Base-by-base conservation (phyloP, 2,888 invertebrate genomes). In the Acrocyrtus sp. region DNA sequence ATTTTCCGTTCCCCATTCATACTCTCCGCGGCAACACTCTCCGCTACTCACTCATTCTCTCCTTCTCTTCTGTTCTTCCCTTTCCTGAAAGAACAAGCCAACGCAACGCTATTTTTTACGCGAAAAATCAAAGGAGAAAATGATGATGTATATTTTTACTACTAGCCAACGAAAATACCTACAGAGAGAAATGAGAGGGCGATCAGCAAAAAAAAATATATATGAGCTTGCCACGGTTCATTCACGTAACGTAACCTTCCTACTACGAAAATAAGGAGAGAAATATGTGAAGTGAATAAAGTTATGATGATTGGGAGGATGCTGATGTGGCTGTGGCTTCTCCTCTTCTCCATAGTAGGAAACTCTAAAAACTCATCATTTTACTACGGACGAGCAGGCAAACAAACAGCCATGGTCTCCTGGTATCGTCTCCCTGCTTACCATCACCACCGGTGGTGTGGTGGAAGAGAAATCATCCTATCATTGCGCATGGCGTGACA, bases 231-330 rank as follows among this genome's bases (percentile, higher is more conserved):
- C 54, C 54, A 68, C 56, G 50, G 47, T 62, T 70, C 54, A 62
- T 70, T 62, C 69, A 70, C 69, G 69, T 70, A 69, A 17, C 19
- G 45, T 47, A 47, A 47, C 41, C 51, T 51, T 62, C 24, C 47
- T 50, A 34, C n/a, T 34, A 5, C 12, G 34, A 34, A 34, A 26
- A 60, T 29, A 8, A 69, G 19, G 69, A 27, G 57, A 47, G 45
- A 43, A 63, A n/a, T n/a, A 34, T 34, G 34, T 54, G 22, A 26
- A 22, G 24, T 54, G 22, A 34, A 54, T 50, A 5, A 34, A 41
- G 54, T 54, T 39, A 57, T 66, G 67, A 58, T n/a, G n/a, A n/a
- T 67, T 50, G 50, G 50, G 58, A 27, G 22, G 34, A 57, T 39
- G 56, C 56, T 66, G 57, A 66, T 47, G 48, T 41, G 56, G 48